These are phyloP conservation scores for Ramazzottius varieornatus DNA, from an alignment of 2,888 invertebrate species.

Conservation along the genomic window DNA sequence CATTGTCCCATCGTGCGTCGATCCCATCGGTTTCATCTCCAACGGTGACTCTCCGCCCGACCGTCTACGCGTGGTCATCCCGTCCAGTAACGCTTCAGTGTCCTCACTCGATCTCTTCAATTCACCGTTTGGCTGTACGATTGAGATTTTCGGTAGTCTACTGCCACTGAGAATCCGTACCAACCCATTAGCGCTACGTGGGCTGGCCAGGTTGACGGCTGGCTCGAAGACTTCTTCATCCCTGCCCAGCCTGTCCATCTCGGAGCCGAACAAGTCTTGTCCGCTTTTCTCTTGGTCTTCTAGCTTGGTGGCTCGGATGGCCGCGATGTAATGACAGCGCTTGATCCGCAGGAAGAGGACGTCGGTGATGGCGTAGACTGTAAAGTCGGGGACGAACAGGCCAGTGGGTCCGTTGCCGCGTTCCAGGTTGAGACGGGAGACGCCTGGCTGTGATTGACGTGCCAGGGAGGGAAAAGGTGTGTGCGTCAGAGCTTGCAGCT, in stretches of 20 bases:
- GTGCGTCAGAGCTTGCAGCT: not conserved
- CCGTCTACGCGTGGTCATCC: no score
- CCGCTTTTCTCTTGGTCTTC: slow-evolving; percentile 10
- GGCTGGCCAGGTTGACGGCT: not conserved
- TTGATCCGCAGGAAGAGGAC: slow-evolving; percentile 60
- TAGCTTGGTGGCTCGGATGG: slow-evolving; percentile 46
- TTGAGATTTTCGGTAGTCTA: no score
- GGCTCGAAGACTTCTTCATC: not conserved
- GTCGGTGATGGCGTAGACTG: slow-evolving; percentile 55
- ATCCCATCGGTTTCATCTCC: no score
- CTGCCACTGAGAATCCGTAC: no score
- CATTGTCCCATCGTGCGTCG: no score
- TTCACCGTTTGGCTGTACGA: no score
- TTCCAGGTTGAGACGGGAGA: not conserved
- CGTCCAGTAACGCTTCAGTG: no score
- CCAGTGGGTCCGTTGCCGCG: not conserved
- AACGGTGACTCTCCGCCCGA: no score
- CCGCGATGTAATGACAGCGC: slow-evolving; percentile 58
- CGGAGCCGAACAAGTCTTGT: not conserved
- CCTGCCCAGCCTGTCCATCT: not conserved
- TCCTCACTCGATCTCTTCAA: no score
- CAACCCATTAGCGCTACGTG: no score
- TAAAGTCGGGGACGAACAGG: slow-evolving; percentile 63
- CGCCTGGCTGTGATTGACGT: not conserved
- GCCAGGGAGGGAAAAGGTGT: not conserved